Evolutionary conservation across 2,888 invertebrate species (phyloP).

Genomic region (Pyrrhosoma nymphula): DNA sequence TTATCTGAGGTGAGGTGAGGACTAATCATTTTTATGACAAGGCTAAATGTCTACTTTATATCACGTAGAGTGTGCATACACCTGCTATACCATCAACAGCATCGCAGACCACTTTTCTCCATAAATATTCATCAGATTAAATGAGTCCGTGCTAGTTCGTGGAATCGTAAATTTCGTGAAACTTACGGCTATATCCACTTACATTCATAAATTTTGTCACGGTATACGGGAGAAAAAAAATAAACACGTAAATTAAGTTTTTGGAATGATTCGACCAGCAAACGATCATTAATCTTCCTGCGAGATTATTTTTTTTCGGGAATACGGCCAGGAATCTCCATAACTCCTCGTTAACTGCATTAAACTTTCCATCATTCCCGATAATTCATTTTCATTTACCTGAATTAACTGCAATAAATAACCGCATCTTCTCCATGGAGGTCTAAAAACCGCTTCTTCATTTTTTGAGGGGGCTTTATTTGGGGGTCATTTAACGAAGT

Average conservation of each 20-base stretch:
- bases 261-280: slow-evolving; percentile 32
- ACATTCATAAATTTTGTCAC: slow-evolving; percentile 28
- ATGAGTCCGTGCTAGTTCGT: not conserved
- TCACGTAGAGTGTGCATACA: not conserved
- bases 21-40: not conserved
- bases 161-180: not conserved
- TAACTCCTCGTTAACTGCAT: slow-evolving; percentile 40
- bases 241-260: slow-evolving; percentile 36
- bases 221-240: not conserved
- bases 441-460: not conserved
- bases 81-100: not conserved
- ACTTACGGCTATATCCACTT: slow-evolving; percentile 16
- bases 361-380: slow-evolving; percentile 56
- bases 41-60: not conserved
- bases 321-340: slow-evolving; percentile 26
- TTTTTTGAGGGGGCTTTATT: not conserved
- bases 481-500: not conserved
- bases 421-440: not conserved
- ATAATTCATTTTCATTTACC: slow-evolving; percentile 61
- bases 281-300: slow-evolving; percentile 55
- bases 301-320: not conserved
- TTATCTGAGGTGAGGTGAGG: not conserved
- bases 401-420: slow-evolving; percentile 28
- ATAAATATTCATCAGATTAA: slow-evolving; percentile 24
- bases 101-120: not conserved